Evolutionary conservation across 2,888 invertebrate genomes (phyloP), one percentile per base, ranked within the genome.

Genomic region (Scaptodrosophila latifasciaeformis): DNA sequence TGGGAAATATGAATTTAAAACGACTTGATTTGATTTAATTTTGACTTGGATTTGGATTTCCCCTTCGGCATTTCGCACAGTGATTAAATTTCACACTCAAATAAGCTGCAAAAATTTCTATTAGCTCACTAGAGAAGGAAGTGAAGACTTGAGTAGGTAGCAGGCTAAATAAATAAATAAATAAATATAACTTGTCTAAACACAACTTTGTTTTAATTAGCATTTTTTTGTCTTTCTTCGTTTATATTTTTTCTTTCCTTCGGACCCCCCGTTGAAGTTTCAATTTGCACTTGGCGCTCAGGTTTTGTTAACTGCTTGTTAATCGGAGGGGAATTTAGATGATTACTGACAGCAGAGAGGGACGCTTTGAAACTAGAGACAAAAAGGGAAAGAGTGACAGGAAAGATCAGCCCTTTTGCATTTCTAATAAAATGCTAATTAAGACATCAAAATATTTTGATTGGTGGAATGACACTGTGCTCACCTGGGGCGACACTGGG

Each of bases 41-140:
- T n/a, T n/a, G n/a, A n/a, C n/a, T n/a, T 24, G 24, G 24, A 5
- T 3, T 24, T 3, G 24, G 24, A 24, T 5, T 7, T 24, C n/a
- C n/a, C n/a, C n/a, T 34, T 34, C 12, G 15, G 34, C 37, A 37
- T 18, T 58, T 76, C 75, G 61, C 80, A 80, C 75, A 80, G 59
- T 70, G 76, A 77, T 76, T 80, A 63, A 62, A 74, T 76, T 80
- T 77, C 75, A 77, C 74, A 72, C 76, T 70, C 51, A 17, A 58
- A 27, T 62, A 44, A 27, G 44, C 42, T 40, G 45, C 34, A 40
- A 40, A 48, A n/a, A 51, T 47, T 35, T 17, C 9, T 24, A 24
- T 31, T n/a, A 2, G 2, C 47, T 40, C n/a, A n/a, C n/a, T n/a
- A n/a, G n/a, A n/a, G n/a, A n/a, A n/a, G n/a, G n/a, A n/a, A n/a